These are phyloP conservation scores for Tychaedon coryphoeus DNA, from an alignment of 2,113 vertebrate species.

Conservation along the genomic window DNA sequence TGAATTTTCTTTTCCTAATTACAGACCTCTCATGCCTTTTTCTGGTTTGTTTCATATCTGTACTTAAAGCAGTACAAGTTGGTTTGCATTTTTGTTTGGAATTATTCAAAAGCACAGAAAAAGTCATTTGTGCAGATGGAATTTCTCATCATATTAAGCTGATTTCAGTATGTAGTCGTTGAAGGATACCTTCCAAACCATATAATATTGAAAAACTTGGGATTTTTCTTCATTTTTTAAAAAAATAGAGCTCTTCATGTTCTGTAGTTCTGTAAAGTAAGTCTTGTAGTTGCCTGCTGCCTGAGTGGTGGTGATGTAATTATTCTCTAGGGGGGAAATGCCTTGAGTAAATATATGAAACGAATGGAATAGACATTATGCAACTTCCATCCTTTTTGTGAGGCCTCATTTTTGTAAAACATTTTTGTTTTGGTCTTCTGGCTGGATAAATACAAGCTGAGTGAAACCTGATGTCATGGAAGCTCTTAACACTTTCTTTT, in stretches of 20 bases:
- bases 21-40: background rate
- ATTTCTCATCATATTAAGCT: background rate
- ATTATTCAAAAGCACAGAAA: background rate
- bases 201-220: background rate
- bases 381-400: background rate
- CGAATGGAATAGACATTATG: constrained; percentile 40
- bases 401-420: constrained; percentile 4
- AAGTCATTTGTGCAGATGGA: background rate
- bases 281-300: constrained; percentile 22
- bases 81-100: background rate
- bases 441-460: background rate
- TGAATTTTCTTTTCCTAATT: background rate
- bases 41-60: background rate
- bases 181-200: background rate
- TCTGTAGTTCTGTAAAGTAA: background rate
- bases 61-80: background rate
- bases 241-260: background rate
- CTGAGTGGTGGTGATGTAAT: constrained; percentile 39
- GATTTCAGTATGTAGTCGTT: background rate
- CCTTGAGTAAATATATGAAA: constrained; percentile 37
- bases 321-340: constrained; percentile 48
- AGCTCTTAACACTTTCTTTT: background rate
- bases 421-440: constrained; percentile 9
- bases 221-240: background rate
- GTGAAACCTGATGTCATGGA: constrained; percentile 4